These are phyloP conservation scores for Olivierus martensii DNA, from an alignment of 1,140 invertebrate species.

Conservation along the genomic window DNA sequence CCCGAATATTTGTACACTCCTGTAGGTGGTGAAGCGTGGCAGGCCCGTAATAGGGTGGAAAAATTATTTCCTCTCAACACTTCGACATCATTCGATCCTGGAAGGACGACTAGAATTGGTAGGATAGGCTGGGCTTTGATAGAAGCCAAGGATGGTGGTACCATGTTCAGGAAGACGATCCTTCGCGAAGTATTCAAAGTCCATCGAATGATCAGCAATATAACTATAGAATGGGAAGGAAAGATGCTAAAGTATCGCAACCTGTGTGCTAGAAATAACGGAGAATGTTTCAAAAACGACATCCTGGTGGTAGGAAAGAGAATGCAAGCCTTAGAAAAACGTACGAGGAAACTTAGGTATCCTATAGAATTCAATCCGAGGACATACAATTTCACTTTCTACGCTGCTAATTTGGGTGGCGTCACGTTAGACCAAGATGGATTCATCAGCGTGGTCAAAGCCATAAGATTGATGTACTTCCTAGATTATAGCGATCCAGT, in stretches of 20 bases:
- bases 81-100: constrained; percentile 16
- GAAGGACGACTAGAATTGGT: constrained; percentile 61
- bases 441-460: constrained; percentile 48
- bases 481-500: constrained; percentile 57
- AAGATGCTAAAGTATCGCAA: constrained; percentile 41
- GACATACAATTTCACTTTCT: constrained; percentile 64
- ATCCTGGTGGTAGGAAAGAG: constrained; percentile 66
- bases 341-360: constrained; percentile 31
- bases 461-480: constrained; percentile 72
- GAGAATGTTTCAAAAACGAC: constrained; percentile 67
- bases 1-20: constrained; percentile 87
- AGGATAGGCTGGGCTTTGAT: constrained; percentile 72
- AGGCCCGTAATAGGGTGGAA: constrained; percentile 63
- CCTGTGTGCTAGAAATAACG: constrained; percentile 67
- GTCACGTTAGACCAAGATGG: constrained; percentile 55
- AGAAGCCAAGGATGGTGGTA: constrained; percentile 60
- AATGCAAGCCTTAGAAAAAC: constrained; percentile 58
- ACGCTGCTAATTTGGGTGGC: constrained; percentile 74
- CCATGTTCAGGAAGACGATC: constrained; percentile 55
- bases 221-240: constrained; percentile 37
- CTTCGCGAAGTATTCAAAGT: constrained; percentile 60
- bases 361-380: constrained; percentile 74
- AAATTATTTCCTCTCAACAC: constrained; percentile 17
- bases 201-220: constrained; percentile 58
- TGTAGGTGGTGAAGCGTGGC: constrained; percentile 51